phyloP scores from a whole-genome alignment of 1,140 invertebrate species.

The Brachionus koreanus region DNA sequence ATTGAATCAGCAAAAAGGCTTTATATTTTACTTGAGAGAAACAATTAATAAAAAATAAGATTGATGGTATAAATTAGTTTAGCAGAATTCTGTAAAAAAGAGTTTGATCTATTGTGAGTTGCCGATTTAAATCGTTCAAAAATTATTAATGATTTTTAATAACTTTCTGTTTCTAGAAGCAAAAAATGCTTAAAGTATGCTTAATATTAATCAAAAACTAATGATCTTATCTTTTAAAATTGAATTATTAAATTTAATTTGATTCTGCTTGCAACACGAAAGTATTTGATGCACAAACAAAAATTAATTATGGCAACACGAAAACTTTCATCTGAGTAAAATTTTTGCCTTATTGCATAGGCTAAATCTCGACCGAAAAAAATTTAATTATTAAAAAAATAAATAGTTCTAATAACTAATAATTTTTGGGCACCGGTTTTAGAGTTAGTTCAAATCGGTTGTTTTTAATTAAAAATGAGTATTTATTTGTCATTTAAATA shows the following conservation, averaged over 20 bases:
- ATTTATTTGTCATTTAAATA: constrained; percentile 11
- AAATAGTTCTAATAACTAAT: neutral
- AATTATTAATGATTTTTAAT: constrained; percentile 32
- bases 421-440: neutral
- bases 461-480: neutral
- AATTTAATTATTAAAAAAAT: neutral
- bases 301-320: constrained; percentile 11
- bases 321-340: neutral
- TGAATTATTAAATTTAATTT: constrained; percentile 8
- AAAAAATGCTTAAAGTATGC: constrained; percentile 1
- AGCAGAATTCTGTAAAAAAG: neutral
- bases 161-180: neutral
- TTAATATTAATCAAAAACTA: constrained; percentile 40
- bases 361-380: neutral
- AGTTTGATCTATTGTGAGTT: neutral
- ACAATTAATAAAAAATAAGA: neutral
- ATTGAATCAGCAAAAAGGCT: neutral
- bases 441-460: neutral
- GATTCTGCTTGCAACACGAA: constrained; percentile 1
- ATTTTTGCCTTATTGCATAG: neutral
- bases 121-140: constrained; percentile 26
- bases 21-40: neutral
- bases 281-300: neutral
- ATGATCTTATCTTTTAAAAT: constrained; percentile 37
- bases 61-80: neutral